Conservation (phyloP, 2,797 vertebrate genomes). For the Chelidonichthys spinosus region DNA sequence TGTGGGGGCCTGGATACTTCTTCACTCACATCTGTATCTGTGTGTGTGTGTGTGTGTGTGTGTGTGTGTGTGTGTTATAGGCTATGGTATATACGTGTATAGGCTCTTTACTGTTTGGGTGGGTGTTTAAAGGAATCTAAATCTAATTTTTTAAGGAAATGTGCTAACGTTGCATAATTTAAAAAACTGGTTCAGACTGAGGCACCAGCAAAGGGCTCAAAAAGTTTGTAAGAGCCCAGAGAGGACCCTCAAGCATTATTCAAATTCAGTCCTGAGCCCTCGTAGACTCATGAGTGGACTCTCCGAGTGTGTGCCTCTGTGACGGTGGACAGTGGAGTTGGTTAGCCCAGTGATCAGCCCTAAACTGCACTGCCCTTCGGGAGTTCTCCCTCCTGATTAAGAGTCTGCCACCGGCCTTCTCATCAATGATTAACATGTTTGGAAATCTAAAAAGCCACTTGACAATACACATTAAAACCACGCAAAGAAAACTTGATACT, state of each 20-base stretch:
- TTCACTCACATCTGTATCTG: not conserved
- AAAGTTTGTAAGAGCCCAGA: not conserved
- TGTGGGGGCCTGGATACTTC: not conserved
- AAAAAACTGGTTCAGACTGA: conserved; percentile 8
- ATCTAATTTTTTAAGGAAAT: not conserved
- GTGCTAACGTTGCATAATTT: conserved; percentile 5
- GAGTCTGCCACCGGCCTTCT: not conserved
- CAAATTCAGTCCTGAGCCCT: conserved; percentile 5
- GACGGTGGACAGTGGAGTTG: conserved; percentile 5
- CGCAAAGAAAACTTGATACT: not conserved
- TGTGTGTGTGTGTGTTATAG: not conserved
- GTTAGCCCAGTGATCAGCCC: not conserved
- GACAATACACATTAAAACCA: not conserved
- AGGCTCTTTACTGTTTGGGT: not conserved
- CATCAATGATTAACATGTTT: conserved; percentile 3
- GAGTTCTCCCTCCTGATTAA: conserved; percentile 7
- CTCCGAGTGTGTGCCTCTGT: not conserved
- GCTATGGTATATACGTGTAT: not conserved
- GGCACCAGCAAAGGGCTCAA: conserved; percentile 14
- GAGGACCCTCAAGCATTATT: conserved; percentile 8
- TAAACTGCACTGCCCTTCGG: not conserved
- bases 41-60: not conserved
- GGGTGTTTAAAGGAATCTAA: not conserved
- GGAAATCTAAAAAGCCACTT: not conserved
- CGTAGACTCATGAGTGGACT: not conserved